Base-by-base conservation (phyloP, 2,797 vertebrate species). In the Naso thynnoides region DNA sequence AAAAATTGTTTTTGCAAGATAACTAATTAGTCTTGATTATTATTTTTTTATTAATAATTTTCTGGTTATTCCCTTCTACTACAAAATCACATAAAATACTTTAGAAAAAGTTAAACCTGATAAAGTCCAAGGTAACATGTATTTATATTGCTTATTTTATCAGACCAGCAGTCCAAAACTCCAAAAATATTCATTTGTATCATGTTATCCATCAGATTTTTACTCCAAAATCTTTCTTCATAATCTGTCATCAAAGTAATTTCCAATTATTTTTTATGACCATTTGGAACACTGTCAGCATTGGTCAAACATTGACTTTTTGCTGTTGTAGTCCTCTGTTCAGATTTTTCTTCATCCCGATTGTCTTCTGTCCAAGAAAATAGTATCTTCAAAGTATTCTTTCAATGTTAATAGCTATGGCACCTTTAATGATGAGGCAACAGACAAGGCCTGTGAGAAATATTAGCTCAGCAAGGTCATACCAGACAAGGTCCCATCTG, bases 401-500 rank as follows among this genome's bases (percentile, higher is more conserved):
- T 62, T 55, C 89, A 84, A 57, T 88, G 88, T 92, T 93, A 92
- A 93, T 91, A 81, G 82, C 85, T 62, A 53, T 57, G 63, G 84
- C 84, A 89, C 85, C 87, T 90, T 92, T 92, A 91, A 92, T 92
- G 89, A 91, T 83, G 84, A 91, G 90, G 90, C 87, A 87, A 89
- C 82, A 86, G 88, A 91, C 89, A 88, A 85, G 86, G 89, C 85
- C 79, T 85, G 88, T 41, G 83, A 92, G 90, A 91, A 89, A 93
- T 92, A 92, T 91, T 89, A 77, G 78, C 89, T 92, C 85, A 78
- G 88, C 90, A 94, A 94, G 93, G 94, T 94, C 94, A 94, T 11
- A 69, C 73, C 84, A 89, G 90, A 90, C 90, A 86, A 90, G 88
- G 90, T 87, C 92, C 91, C 93, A 95, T 95, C 93, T 94, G 94